Conservation (phyloP, 1,140 invertebrate genomes). For the Bradynema listronoti region DNA sequence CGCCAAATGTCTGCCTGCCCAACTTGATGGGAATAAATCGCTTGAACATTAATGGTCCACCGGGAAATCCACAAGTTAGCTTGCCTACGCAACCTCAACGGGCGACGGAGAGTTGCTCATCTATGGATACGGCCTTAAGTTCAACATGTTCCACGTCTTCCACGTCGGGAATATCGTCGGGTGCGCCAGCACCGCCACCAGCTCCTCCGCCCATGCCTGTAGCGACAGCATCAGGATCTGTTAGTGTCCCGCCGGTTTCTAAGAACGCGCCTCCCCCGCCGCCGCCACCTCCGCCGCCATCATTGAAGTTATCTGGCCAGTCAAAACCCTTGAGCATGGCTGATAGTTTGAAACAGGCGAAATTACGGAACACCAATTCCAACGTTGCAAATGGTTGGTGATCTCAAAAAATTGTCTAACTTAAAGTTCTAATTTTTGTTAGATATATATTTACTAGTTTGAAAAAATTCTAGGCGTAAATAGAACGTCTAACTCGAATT, state of each 20-base stretch:
- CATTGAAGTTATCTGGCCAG: not conserved
- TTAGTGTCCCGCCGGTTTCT: constrained; percentile 13
- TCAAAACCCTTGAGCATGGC: constrained; percentile 9
- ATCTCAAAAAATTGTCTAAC: too few relatives aligned
- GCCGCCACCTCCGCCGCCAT: constrained; percentile 12
- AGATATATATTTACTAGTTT: not conserved
- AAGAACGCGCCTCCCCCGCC: constrained; percentile 16
- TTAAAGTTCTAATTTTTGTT: not conserved
- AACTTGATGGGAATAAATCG: too few relatives aligned
- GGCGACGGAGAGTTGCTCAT: not conserved
- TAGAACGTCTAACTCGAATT: constrained; percentile 10
- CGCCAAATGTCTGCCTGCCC: too few relatives aligned
- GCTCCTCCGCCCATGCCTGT: constrained; percentile 9
- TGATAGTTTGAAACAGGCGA: constrained; percentile 11
- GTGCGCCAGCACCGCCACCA: constrained; percentile 4
- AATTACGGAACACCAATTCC: constrained; percentile 20
- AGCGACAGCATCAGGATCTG: too few relatives aligned
- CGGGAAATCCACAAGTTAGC: not conserved
- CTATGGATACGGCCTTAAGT: not conserved
- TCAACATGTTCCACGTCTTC: not conserved
- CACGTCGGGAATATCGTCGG: constrained; percentile 5
- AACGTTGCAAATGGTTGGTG: not conserved
- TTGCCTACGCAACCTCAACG: not conserved
- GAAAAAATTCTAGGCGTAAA: not conserved
- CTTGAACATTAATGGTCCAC: not conserved